These are phyloP conservation scores for Macroteleia sp. DNA, from an alignment of 2,888 invertebrate genomes.

Conservation along the genomic window DNA sequence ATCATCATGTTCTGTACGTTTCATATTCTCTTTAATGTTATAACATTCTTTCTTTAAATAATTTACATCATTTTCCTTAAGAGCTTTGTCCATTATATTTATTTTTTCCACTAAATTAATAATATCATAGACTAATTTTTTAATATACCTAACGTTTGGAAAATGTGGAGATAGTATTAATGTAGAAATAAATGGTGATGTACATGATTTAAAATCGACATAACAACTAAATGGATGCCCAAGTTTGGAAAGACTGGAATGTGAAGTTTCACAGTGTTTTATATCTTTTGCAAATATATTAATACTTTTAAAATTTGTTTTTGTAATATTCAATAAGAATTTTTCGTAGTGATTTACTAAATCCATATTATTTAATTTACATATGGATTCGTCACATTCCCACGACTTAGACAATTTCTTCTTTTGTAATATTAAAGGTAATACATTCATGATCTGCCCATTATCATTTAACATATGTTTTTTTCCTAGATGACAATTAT, in stretches of 20 bases:
- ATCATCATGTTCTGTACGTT: background rate
- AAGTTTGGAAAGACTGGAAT: slow-evolving; percentile 10
- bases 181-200: slow-evolving; percentile 15
- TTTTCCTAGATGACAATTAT: too few species aligned
- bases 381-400: background rate
- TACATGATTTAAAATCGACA: slow-evolving; percentile 26
- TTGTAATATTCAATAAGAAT: background rate
- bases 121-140: slow-evolving; percentile 21
- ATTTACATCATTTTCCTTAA: background rate
- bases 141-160: slow-evolving; percentile 5
- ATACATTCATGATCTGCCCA: background rate
- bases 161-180: slow-evolving; percentile 25
- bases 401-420: slow-evolving; percentile 6
- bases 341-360: slow-evolving; percentile 11
- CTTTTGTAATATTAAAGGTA: background rate
- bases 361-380: background rate
- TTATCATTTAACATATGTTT: too few species aligned
- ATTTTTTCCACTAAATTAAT: background rate
- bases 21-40: background rate
- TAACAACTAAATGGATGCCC: slow-evolving; percentile 32
- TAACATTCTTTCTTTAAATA: background rate
- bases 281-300: background rate
- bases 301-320: background rate
- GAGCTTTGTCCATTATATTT: background rate
- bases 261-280: background rate